Percentiles rank a stretch among this genome's conserved stretches.
Conservation (phyloP, 2,888 invertebrate genomes). For the Morpho helenor region DNA sequence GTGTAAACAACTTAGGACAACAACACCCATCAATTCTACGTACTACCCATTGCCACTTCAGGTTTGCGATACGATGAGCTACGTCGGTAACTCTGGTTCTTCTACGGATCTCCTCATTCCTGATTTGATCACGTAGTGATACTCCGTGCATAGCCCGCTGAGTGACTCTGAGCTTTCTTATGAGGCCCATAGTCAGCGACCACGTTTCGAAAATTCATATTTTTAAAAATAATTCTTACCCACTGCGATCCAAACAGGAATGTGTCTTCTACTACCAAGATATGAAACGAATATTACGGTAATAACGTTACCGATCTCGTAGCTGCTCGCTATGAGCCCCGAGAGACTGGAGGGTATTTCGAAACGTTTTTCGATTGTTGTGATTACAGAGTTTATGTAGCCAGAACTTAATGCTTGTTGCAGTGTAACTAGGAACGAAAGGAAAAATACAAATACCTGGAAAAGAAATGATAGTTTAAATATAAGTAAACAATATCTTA, state of each 20-base stretch:
- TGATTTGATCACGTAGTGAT: too few relatives aligned
- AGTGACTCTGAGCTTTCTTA: too few relatives aligned
- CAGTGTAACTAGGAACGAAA: conserved; percentile 93
- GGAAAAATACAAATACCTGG: conserved; percentile 92
- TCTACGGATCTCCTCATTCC: too few relatives aligned
- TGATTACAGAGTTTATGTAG: conserved; percentile 96
- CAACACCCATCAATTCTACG: too few relatives aligned
- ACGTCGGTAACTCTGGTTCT: too few relatives aligned
- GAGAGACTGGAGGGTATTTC: conserved; percentile 96
- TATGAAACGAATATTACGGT: conserved; percentile 98
- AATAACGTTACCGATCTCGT: conserved; percentile 96
- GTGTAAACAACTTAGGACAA: too few relatives aligned
- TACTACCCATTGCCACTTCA: too few relatives aligned
- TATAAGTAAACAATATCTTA: not conserved
- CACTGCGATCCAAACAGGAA: conserved; percentile 96
- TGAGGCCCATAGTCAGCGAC: too few relatives aligned
- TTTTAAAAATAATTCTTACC: conserved; percentile 72
- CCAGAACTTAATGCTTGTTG: conserved; percentile 95
- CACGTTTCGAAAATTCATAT: too few relatives aligned
- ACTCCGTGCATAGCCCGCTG: too few relatives aligned
- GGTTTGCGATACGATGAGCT: too few relatives aligned
- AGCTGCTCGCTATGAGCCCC: conserved; percentile 95
- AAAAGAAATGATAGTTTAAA: conserved; percentile 38
- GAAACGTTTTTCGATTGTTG: conserved; percentile 96
- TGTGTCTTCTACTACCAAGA: conserved; percentile 93